Percentiles rank a stretch among this genome's conserved stretches.
Evolutionary conservation across 2,113 vertebrate genomes (phyloP).

Genomic region (Rostratula benghalensis): DNA sequence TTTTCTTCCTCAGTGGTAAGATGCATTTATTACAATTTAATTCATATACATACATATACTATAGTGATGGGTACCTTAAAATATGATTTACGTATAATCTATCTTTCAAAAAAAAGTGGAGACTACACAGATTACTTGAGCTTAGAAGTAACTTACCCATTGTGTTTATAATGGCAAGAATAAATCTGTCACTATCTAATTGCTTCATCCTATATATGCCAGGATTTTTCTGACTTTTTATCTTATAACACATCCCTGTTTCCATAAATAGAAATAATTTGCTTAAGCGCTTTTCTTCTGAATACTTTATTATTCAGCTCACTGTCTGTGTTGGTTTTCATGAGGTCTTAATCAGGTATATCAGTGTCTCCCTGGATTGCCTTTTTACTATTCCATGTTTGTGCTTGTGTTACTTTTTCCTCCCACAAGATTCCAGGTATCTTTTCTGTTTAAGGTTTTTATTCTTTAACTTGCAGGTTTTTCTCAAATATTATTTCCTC

Average conservation of each 20-base stretch:
- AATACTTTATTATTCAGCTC: conserved; percentile 59
- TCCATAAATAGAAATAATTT: conserved; percentile 62
- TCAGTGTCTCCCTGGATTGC: conserved; percentile 28
- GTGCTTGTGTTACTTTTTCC: neutral
- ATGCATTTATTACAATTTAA: neutral
- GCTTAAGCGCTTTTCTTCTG: neutral
- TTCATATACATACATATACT: neutral
- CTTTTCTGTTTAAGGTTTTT: neutral
- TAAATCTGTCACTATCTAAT: neutral
- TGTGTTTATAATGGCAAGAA: neutral
- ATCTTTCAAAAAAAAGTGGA: neutral
- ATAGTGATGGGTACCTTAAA: neutral
- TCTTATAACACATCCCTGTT: neutral
- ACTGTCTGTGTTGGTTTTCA: conserved; percentile 46
- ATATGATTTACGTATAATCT: neutral
- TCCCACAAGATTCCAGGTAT: neutral
- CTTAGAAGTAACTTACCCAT: conserved; percentile 1
- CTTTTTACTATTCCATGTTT: conserved; percentile 37
- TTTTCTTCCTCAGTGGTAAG: neutral
- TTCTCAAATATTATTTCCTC: neutral
- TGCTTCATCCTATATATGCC: conserved; percentile 7
- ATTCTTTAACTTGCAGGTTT: neutral
- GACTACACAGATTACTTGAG: neutral
- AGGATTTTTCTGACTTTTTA: conserved; percentile 46
- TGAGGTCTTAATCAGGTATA: conserved; percentile 63